These are phyloP conservation scores for Lordiphosa fenestrarum DNA, from an alignment of 2,888 invertebrate species.

Conservation along the genomic window DNA sequence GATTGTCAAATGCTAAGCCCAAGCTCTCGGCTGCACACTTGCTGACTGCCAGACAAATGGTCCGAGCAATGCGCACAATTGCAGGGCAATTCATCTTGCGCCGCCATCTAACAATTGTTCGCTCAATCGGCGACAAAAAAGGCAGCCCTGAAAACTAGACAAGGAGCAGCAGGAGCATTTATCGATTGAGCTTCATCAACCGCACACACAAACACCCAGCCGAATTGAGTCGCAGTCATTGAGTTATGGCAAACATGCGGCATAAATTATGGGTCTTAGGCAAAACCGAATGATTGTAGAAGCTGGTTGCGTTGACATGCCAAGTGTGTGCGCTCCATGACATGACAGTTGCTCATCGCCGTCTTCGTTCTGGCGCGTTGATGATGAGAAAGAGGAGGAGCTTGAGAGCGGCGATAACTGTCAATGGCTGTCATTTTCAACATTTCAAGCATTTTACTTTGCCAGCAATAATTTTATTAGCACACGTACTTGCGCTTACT, in stretches of 20 bases:
- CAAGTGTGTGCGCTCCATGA: slow-evolving; percentile 52
- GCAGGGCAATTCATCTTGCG: slow-evolving; percentile 67
- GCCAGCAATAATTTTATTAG: slow-evolving; percentile 13
- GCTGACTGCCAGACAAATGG: slow-evolving; percentile 56
- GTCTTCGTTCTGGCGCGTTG: slow-evolving; percentile 15
- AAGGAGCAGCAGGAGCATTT: slow-evolving; percentile 25
- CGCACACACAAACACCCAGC: slow-evolving; percentile 17
- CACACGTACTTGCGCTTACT: slow-evolving; percentile 2
- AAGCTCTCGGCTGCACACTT: not conserved
- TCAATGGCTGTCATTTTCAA: slow-evolving; percentile 57
- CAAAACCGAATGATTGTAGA: slow-evolving; percentile 17
- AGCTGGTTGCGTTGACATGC: slow-evolving; percentile 60
- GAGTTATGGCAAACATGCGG: slow-evolving; percentile 74
- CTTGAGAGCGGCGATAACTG: slow-evolving; percentile 37
- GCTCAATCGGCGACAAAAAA: slow-evolving; percentile 66
- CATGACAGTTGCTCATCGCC: slow-evolving; percentile 65
- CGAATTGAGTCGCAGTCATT: slow-evolving; percentile 48
- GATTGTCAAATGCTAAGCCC: slow-evolving; percentile 35
- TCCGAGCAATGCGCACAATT: slow-evolving; percentile 60
- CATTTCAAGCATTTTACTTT: slow-evolving; percentile 35
- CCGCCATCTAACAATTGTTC: slow-evolving; percentile 58
- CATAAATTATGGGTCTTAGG: slow-evolving; percentile 68
- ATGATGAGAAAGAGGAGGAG: not conserved
- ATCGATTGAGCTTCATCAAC: slow-evolving; percentile 66
- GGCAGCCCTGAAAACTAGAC: slow-evolving; percentile 24